phyloP scores from a whole-genome alignment of 30 jellyfish, hydroid and myxozoan genomes.

The Rhopilema esculentum region DNA sequence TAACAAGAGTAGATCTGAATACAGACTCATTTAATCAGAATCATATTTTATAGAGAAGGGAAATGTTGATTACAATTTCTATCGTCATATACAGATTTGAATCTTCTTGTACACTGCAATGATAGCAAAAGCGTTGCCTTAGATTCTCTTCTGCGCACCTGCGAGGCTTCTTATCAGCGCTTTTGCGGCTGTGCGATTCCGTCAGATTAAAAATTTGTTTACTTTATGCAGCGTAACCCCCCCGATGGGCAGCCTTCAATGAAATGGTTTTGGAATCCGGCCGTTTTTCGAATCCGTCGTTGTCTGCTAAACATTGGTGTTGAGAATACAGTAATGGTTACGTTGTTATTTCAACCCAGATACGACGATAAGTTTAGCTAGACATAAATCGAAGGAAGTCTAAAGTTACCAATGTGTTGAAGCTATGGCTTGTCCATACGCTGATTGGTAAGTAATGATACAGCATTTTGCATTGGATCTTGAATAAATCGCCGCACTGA shows the following conservation, averaged over 20 bases:
- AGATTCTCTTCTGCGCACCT: not conserved
- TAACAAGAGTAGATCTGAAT: not conserved
- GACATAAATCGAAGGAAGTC: not conserved
- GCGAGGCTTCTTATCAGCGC: not conserved
- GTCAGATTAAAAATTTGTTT: not conserved
- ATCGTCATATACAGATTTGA: not conserved
- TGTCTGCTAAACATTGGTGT: not conserved
- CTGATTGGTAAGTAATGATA: no score
- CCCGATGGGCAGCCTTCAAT: not conserved
- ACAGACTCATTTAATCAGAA: not conserved
- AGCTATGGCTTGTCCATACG: no score
- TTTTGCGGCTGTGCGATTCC: not conserved
- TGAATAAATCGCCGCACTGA: no score
- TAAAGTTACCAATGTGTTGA: no score
- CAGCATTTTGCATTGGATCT: no score
- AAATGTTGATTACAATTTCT: not conserved
- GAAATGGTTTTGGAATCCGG: not conserved
- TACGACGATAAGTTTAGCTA: not conserved
- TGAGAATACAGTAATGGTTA: not conserved
- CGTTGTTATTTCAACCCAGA: not conserved
- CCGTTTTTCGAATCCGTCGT: not conserved
- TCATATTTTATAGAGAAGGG: not conserved
- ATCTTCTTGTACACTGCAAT: not conserved
- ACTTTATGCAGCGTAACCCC: not conserved
- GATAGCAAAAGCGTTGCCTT: not conserved